phyloP scores from a whole-genome alignment of 2,797 vertebrate genomes.

The Sarcophilus harrisii region DNA sequence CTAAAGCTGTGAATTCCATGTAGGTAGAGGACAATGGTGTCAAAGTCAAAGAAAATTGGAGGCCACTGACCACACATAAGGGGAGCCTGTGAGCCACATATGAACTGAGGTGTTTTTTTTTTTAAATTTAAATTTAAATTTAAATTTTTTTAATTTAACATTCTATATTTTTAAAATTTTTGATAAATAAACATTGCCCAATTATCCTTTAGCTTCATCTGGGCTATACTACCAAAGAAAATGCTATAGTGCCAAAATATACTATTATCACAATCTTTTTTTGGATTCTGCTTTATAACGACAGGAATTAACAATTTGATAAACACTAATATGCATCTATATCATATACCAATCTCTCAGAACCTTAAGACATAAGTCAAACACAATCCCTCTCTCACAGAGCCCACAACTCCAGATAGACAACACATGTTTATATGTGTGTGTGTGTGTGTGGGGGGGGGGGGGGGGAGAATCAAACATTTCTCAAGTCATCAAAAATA shows the following conservation, averaged over 20 bases:
- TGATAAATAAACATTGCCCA: too few relatives aligned
- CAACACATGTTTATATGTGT: too few relatives aligned
- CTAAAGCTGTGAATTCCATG: background rate
- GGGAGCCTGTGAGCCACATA: background rate
- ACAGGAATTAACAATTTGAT: background rate
- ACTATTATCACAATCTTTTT: background rate
- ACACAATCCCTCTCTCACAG: background rate
- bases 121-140: too few relatives aligned
- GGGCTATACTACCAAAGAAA: background rate
- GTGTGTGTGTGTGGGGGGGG: too few relatives aligned
- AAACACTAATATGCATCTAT: background rate
- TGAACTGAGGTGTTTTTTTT: background rate
- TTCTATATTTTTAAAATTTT: background rate
- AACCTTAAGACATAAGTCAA: background rate
- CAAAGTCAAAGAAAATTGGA: background rate
- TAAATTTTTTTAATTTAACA: too few relatives aligned
- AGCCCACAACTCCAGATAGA: background rate
- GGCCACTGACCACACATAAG: background rate
- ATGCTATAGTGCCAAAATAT: background rate
- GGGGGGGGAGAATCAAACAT: constrained; percentile 2
- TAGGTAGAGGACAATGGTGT: background rate
- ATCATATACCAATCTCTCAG: background rate
- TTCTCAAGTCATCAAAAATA: constrained; percentile 35
- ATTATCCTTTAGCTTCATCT: background rate
- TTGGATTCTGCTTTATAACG: background rate